Conservation (phyloP, 2,888 invertebrate genomes). For the Ditylenchus weischeri region DNA sequence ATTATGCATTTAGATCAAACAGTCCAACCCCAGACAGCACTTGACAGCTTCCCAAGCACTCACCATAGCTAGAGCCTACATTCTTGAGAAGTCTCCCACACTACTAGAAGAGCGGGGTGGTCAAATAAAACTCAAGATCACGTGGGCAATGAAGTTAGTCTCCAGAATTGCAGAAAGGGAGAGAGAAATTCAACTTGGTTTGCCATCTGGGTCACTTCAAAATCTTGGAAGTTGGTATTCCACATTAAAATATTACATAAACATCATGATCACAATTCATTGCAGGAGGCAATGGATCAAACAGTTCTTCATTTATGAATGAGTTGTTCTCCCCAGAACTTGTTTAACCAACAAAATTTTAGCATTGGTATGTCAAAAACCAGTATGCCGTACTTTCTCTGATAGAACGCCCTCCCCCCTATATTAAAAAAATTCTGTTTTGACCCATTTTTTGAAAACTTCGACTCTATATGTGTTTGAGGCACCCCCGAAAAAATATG, state of each 20-base stretch:
- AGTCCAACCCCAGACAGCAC: slow-evolving; percentile 42
- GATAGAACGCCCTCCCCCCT: too few species aligned
- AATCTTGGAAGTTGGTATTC: slow-evolving; percentile 19
- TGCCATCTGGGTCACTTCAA: slow-evolving; percentile 24
- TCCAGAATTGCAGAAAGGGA: slow-evolving; percentile 26
- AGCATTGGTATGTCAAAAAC: background rate
- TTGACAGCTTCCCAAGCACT: slow-evolving; percentile 58
- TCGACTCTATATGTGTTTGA: too few species aligned
- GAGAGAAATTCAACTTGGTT: slow-evolving; percentile 28
- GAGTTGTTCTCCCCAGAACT: slow-evolving; percentile 21
- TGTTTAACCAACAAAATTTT: slow-evolving; percentile 14
- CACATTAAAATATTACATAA: background rate
- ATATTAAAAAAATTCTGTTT: too few species aligned
- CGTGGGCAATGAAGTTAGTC: slow-evolving; percentile 60
- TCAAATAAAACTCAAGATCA: slow-evolving; percentile 59
- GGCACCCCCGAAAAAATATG: too few species aligned
- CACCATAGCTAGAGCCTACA: slow-evolving; percentile 59
- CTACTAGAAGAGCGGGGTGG: slow-evolving; percentile 61
- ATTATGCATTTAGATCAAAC: slow-evolving; percentile 32
- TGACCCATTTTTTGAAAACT: too few species aligned
- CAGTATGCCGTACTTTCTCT: too few species aligned
- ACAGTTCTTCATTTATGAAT: slow-evolving; percentile 13
- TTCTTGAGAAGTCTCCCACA: slow-evolving; percentile 58
- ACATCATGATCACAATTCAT: background rate
- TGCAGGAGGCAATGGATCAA: background rate